These are phyloP conservation scores for Prosopocoilus inquinatus DNA, from an alignment of 2,888 invertebrate genomes.

Conservation along the genomic window DNA sequence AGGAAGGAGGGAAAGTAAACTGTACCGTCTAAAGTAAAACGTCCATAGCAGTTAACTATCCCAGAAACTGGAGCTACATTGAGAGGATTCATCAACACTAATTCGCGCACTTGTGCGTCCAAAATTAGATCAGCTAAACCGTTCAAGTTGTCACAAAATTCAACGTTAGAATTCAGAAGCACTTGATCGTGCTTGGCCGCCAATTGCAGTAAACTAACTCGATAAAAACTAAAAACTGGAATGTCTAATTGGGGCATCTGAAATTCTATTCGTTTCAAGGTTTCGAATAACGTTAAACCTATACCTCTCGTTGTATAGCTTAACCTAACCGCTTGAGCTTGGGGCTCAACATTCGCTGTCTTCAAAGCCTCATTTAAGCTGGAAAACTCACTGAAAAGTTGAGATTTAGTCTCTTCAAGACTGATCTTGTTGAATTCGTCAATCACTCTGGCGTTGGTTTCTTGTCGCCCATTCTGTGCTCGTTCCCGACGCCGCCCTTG, in stretches of 20 bases:
- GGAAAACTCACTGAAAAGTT: background rate
- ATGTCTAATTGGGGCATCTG: background rate
- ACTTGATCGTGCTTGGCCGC: background rate
- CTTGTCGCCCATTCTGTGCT: too few relatives aligned
- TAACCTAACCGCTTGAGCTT: background rate
- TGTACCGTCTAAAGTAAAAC: too few relatives aligned
- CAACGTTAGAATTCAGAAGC: background rate
- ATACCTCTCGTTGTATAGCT: background rate
- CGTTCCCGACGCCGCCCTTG: too few relatives aligned
- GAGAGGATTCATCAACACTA: background rate
- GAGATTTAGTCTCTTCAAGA: background rate
- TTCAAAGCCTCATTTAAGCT: background rate
- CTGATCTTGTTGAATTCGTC: background rate
- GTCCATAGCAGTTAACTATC: constrained; percentile 2
- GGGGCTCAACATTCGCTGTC: background rate
- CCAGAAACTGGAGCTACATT: background rate
- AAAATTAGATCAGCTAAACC: background rate
- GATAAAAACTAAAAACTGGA: too few relatives aligned
- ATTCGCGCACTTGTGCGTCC: background rate
- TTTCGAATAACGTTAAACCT: background rate
- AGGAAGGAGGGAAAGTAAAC: too few relatives aligned
- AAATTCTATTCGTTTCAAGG: background rate
- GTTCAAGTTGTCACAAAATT: background rate
- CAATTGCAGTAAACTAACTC: background rate
- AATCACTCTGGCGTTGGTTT: background rate